Base-by-base conservation (phyloP, 1,140 invertebrate genomes). In the Papilio dardanus region DNA sequence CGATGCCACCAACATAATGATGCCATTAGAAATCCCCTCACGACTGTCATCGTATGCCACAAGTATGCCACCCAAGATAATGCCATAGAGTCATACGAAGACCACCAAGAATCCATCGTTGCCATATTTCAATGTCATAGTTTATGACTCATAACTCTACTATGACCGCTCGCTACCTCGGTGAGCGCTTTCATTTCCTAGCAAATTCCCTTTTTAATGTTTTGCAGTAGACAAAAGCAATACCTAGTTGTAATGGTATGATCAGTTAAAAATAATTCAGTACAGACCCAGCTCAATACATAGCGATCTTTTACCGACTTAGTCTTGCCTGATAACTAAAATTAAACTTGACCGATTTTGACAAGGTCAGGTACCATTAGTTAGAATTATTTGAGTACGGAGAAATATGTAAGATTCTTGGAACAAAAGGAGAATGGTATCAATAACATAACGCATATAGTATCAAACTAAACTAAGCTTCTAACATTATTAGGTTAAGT, bases 1-100 rank as follows among this genome's bases (percentile, higher is more conserved):
- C 67, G 67, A 69, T 69, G 67, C 42, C 67, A 69, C n/a, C 35
- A 4, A n/a, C 12, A 24, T 69, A 69, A 69, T 69, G 67, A 69
- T 19, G n/a, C 35, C n/a, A 69, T 69, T 33, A 42, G 31, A 40
- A 69, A 69, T 69, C 67, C 21, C 67, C 67, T 69, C 67, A 69
- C 67, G 67, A 14, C 21, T 14, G 33, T 37, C 33, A 40, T 69
- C 31, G 67, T 14, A 14, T 69, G 21, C 67, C 67, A 69, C 67
- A 40, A 16, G 67, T 14, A 14, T 69, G 21, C 67, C 67, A 69
- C 67, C 67, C 67, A 69, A 33, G 21, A 69, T 69, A 69, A 37
- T 40, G 33, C 35, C 67, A 24, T 16, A 37, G 28, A 67, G 67
- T 40, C 67, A 69, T 33, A 69, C 10, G 10, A 14, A 37, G 67